Evolutionary conservation across 1,140 invertebrate genomes (phyloP), one percentile per base, ranked within the genome.

Genomic region (Drosophila varians): DNA sequence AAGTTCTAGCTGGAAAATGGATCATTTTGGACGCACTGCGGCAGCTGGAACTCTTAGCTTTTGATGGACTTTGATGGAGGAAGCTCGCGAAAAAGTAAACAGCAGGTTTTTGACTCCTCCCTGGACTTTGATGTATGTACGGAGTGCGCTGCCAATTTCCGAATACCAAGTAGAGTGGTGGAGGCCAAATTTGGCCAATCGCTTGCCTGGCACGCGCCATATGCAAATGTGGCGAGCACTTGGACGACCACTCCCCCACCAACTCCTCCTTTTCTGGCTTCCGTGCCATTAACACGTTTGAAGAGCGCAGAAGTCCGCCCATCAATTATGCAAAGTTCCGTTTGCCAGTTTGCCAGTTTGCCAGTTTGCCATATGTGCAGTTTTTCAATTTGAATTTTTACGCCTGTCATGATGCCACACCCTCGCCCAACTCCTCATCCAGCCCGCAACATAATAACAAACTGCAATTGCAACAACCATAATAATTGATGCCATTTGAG

Each of bases 261-360:
- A 65, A 16, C 45, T 65, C 57, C 57, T 36, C 38, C 16, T 40
- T 31, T 73, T 75, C 47, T 54, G 55, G 80, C 82, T 86, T 86
- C 80, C 80, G 82, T 87, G 80, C 82, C 73, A 83, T 72, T 84
- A 74, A 83, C 79, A 83, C 79, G 78, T 82, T 77, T 77, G 49
- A 40, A 19, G 48, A 45, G 51, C 36, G 23, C 25, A 57, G 43
- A 25, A 1, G 60, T 65, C 26, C 47, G 46, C 9, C 71, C 78
- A 70, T 74, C 82, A 87, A 86, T 86, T 86, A 86, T 87, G 82
- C 76, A 77, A 68, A 87, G 80, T 86, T 86, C 80, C 80, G 77
- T 60, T 74, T 58, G 61, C 38, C 49, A 23, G 16, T 36, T 31
- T 16, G 36, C 36, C 36, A n/a, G 34, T 36, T 36, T n/a, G 34